phyloP scores from a whole-genome alignment of 2,113 vertebrate species.

The Ramphastos sulfuratus region DNA sequence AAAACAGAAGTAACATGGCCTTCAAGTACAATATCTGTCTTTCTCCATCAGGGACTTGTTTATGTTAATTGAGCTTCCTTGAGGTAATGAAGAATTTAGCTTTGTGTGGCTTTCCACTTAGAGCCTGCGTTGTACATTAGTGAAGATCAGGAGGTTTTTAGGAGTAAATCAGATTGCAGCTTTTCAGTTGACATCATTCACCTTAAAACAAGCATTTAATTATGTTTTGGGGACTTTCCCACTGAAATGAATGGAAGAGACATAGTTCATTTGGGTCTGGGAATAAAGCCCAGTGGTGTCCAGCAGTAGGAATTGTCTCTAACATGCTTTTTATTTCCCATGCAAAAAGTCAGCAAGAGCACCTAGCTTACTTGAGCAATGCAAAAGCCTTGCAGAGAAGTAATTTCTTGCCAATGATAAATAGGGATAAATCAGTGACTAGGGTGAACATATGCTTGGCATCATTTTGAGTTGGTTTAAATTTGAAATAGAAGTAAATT shows the following conservation, averaged over 20 bases:
- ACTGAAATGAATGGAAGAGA: neutral
- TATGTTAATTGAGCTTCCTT: constrained; percentile 49
- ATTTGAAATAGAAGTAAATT: constrained; percentile 48
- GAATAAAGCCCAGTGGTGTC: neutral
- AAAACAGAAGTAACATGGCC: constrained; percentile 58
- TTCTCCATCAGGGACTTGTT: constrained; percentile 22
- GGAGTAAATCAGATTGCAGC: neutral
- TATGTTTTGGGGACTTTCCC: neutral
- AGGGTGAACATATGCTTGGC: constrained; percentile 34
- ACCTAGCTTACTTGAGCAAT: neutral
- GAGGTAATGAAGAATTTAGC: constrained; percentile 34
- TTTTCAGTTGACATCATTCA: neutral
- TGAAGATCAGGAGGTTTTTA: neutral
- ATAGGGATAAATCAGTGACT: neutral
- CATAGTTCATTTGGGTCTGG: neutral
- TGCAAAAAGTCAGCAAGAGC: neutral
- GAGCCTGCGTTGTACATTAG: neutral
- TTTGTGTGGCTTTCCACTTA: constrained; percentile 35
- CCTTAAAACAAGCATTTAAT: constrained; percentile 9
- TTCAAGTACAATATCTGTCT: constrained; percentile 52
- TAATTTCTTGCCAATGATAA: constrained; percentile 8
- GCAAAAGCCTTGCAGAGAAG: neutral
- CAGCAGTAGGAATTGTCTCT: neutral
- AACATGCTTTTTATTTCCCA: neutral
- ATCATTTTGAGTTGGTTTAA: constrained; percentile 28